Evolutionary conservation across 1,140 invertebrate genomes (phyloP).

Genomic region (Vollenhovia emeryi): DNA sequence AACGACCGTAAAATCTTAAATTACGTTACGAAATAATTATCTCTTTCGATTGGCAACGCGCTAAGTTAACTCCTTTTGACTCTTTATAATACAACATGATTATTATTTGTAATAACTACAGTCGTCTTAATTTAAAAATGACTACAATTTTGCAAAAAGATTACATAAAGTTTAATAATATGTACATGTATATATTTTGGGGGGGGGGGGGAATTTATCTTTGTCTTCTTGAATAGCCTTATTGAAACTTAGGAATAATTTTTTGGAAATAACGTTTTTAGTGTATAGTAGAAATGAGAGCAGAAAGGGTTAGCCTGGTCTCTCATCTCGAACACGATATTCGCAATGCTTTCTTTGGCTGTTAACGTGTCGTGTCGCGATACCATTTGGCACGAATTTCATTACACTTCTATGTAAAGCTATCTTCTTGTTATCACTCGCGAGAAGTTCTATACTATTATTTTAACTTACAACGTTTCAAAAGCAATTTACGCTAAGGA

Average conservation of each 20-base stretch:
- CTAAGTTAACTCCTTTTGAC: background rate
- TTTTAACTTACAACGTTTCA: background rate
- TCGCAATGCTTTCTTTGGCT: constrained; percentile 69
- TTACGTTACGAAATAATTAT: background rate
- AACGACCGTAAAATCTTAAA: constrained; percentile 7
- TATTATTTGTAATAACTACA: background rate
- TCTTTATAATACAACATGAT: background rate
- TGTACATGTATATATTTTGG: background rate
- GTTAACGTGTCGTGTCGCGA: constrained; percentile 52
- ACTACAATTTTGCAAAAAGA: background rate
- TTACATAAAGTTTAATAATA: background rate
- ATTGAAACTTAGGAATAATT: background rate
- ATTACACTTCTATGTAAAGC: constrained; percentile 37
- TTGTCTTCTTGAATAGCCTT: background rate
- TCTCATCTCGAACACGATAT: constrained; percentile 1
- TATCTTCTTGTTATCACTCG: background rate
- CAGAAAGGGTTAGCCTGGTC: background rate
- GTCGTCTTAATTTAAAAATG: background rate
- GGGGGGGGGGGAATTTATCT: background rate
- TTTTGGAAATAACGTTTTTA: background rate
- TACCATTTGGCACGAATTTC: constrained; percentile 71
- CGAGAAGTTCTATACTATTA: background rate
- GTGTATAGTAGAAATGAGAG: background rate
- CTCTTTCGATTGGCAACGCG: background rate
- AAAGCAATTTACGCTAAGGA: background rate